A percentile compares a stretch with the other conserved stretches of the same genome.
Conservation (phyloP, 2,113 vertebrate genomes). For the Saimiri boliviensis region DNA sequence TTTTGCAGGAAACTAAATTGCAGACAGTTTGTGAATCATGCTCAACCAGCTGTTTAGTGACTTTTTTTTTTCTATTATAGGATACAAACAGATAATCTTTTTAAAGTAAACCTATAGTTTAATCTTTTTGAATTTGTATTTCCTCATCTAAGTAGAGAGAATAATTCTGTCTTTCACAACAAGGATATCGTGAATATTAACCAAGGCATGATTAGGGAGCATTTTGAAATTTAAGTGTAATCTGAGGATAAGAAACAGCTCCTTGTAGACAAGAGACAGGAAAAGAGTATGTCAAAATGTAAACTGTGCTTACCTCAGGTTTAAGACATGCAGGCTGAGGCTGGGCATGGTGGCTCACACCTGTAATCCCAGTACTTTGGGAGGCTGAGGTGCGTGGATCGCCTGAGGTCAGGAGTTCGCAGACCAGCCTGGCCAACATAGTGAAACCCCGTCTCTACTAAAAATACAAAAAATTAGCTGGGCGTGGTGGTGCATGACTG, state of each 20-base stretch:
- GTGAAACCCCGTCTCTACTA: too few relatives aligned
- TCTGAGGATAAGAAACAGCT: not conserved
- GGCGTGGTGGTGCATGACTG: too few relatives aligned
- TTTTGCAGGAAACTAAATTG: conserved; percentile 16
- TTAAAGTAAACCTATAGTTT: conserved; percentile 29
- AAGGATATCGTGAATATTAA: conserved; percentile 25
- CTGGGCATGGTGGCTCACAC: too few relatives aligned
- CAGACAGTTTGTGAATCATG: not conserved
- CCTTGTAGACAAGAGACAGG: not conserved
- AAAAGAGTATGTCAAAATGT: not conserved
- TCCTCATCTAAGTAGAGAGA: conserved; percentile 2
- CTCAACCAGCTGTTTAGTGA: not conserved
- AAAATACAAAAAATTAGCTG: too few relatives aligned
- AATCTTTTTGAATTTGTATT: conserved; percentile 19
- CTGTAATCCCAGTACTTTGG: too few relatives aligned
- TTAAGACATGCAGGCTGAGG: not conserved
- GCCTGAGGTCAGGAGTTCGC: too few relatives aligned
- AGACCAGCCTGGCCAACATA: too few relatives aligned
- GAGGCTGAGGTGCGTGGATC: too few relatives aligned
- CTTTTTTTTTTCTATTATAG: not conserved
- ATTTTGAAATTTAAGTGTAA: conserved; percentile 37
- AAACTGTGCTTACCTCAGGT: not conserved
- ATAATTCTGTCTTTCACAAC: conserved; percentile 35
- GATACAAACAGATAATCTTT: conserved; percentile 39
- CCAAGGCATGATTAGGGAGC: not conserved